A percentile compares a stretch with the other conserved stretches of the same genome.
Conservation (phyloP, 2,113 vertebrate genomes). For the Ariopsis seemanni region DNA sequence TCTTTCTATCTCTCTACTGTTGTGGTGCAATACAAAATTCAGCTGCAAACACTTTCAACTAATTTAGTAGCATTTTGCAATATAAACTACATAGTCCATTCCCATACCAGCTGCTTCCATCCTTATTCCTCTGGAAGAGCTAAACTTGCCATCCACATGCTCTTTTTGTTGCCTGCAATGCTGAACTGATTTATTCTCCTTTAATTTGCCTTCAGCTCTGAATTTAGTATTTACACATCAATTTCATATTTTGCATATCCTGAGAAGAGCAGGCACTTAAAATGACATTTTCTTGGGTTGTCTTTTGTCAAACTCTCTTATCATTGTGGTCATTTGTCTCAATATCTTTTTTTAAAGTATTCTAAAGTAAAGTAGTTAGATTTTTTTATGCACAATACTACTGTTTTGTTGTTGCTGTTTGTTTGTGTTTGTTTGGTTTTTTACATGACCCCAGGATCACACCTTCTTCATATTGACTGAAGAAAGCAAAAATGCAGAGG, state of each 20-base stretch:
- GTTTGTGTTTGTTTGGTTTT: too few relatives aligned
- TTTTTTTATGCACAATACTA: neutral
- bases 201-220: constrained; percentile 55
- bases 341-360: neutral
- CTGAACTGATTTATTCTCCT: constrained; percentile 67
- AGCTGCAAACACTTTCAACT: neutral
- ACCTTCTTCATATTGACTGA: neutral
- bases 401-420: neutral
- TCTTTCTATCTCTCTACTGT: neutral
- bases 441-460: neutral
- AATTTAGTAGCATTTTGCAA: neutral
- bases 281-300: constrained; percentile 62
- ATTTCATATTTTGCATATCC: constrained; percentile 20
- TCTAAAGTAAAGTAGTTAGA: too few relatives aligned
- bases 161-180: constrained; percentile 70
- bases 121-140: neutral
- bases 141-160: constrained; percentile 57
- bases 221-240: constrained; percentile 73
- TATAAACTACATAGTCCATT: neutral
- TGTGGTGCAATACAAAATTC: neutral
- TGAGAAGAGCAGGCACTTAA: constrained; percentile 68
- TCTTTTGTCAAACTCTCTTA: constrained; percentile 46
- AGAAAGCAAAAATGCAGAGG: neutral
- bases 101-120: neutral
- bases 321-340: neutral